Percentiles rank a stretch among this genome's conserved stretches.
phyloP scores from a whole-genome alignment of 1,140 invertebrate species.

The Lamellibrachia luymesi region DNA sequence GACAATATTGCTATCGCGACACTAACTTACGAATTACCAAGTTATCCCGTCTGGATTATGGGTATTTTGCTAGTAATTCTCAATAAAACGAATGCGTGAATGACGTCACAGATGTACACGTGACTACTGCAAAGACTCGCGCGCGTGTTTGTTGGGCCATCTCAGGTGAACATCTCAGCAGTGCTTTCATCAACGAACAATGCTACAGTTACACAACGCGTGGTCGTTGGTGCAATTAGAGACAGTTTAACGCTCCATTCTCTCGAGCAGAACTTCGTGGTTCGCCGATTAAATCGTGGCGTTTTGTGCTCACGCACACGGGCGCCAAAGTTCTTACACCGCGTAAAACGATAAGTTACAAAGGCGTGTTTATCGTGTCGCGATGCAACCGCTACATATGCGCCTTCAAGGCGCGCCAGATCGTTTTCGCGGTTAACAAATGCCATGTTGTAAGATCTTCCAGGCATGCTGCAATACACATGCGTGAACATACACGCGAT shows the following conservation, averaged over 20 bases:
- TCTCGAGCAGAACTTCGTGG: background rate
- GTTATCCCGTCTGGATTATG: no score
- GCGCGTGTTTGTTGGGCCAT: background rate
- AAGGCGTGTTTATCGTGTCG: background rate
- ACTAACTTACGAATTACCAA: no score
- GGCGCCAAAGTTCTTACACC: background rate
- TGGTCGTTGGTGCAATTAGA: background rate
- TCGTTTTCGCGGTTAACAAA: background rate
- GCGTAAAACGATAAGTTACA: background rate
- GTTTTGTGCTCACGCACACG: background rate
- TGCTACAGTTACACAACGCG: background rate
- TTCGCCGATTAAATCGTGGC: background rate
- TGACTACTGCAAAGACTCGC: background rate
- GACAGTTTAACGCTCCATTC: background rate
- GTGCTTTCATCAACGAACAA: background rate
- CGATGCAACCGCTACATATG: background rate
- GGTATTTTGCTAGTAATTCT: no score
- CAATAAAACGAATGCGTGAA: no score
- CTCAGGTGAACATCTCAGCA: background rate
- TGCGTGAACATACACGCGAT: background rate
- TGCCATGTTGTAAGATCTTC: background rate
- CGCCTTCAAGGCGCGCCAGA: background rate
- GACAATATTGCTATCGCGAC: no score
- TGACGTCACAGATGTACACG: background rate
- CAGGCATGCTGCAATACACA: background rate